phyloP scores from a whole-genome alignment of 2,888 invertebrate genomes.

The Drosophila macrospina region DNA sequence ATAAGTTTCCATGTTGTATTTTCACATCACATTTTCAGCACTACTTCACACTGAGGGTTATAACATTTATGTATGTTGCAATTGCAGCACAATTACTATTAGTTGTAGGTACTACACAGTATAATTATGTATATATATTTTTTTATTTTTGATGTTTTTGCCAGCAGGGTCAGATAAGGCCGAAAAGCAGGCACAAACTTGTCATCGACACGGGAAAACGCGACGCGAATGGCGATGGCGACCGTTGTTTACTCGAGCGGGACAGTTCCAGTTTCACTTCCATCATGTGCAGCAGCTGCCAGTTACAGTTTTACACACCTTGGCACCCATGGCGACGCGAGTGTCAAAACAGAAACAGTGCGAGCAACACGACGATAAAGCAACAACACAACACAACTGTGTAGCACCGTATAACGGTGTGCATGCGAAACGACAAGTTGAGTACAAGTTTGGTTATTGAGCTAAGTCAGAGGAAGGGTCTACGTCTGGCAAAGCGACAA shows the following conservation, averaged over 20 bases:
- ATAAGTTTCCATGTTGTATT: constrained; percentile 28
- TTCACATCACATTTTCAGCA: constrained; percentile 37
- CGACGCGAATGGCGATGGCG: constrained; percentile 54
- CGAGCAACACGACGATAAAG: constrained; percentile 15
- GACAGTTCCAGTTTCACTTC: constrained; percentile 72
- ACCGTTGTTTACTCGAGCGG: constrained; percentile 84
- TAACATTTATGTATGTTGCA: constrained; percentile 7
- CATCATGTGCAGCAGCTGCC: constrained; percentile 74
- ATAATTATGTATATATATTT: constrained; percentile 41
- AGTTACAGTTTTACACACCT: constrained; percentile 69
- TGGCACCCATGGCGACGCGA: constrained; percentile 77
- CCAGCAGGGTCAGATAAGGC: constrained; percentile 57
- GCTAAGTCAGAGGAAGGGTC: constrained; percentile 36
- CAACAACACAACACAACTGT: constrained; percentile 38
- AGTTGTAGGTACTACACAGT: constrained; percentile 13
- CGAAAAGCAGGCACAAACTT: constrained; percentile 59
- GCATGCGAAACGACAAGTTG: constrained; percentile 66
- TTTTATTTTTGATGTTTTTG: constrained; percentile 32
- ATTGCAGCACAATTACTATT: constrained; percentile 30
- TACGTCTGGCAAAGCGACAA: constrained; percentile 32
- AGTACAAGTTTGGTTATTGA: constrained; percentile 50
- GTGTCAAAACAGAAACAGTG: constrained; percentile 64
- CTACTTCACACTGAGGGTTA: constrained; percentile 20
- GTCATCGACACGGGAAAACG: constrained; percentile 49
- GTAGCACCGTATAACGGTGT: constrained; percentile 62